Conservation (phyloP, 2,888 invertebrate species). For the Lapara coniferarum region DNA sequence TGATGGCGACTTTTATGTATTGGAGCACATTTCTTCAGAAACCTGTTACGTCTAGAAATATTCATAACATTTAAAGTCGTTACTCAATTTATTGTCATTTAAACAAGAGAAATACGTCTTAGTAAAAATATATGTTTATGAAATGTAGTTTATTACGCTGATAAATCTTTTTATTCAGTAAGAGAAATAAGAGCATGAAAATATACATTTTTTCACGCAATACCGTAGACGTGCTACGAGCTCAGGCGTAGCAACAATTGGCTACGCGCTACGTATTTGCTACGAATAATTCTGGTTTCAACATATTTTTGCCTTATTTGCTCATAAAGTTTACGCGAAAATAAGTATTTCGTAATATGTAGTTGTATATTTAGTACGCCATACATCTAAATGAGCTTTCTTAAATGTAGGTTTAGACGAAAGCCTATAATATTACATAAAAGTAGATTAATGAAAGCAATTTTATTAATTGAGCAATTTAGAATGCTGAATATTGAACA, state of each 20-base stretch:
- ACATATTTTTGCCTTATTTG: constrained; percentile 8
- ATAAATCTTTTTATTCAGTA: constrained; percentile 16
- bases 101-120: constrained; percentile 1
- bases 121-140: constrained; percentile 12
- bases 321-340: constrained; percentile 10
- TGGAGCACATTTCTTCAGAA: neutral
- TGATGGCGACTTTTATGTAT: constrained; percentile 11
- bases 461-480: neutral
- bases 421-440: neutral
- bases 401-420: neutral
- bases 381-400: neutral
- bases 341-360: constrained; percentile 6
- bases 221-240: constrained; percentile 21
- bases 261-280: constrained; percentile 24
- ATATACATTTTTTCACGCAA: constrained; percentile 21
- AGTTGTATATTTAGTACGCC: neutral
- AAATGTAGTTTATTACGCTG: constrained; percentile 17
- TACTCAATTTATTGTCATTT: constrained; percentile 13
- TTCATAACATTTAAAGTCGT: neutral
- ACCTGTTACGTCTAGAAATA: neutral
- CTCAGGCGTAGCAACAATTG: constrained; percentile 13
- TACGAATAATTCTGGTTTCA: constrained; percentile 4
- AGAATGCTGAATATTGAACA: neutral
- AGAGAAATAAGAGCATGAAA: constrained; percentile 2
- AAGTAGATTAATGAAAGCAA: neutral